A percentile compares a stretch with the other conserved stretches of the same genome.
Conservation (phyloP, 2,797 vertebrate genomes). For the Lerista edwardsae region DNA sequence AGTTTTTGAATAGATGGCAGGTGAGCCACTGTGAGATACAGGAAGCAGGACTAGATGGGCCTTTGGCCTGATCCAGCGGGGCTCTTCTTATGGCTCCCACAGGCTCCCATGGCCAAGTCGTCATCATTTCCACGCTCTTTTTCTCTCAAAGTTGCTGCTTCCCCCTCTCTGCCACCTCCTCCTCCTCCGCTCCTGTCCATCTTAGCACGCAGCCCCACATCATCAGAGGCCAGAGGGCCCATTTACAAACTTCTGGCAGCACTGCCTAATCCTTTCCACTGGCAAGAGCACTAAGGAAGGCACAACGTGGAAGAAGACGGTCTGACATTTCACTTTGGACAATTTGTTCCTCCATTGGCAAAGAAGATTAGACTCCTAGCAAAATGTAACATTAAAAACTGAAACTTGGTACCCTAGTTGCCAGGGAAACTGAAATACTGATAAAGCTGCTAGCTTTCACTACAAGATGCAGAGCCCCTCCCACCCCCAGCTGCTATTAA, state of each 20-base stretch:
- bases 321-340: slow-evolving; percentile 8
- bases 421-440: slow-evolving; percentile 1
- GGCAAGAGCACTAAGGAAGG: neutral
- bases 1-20: too few relatives aligned
- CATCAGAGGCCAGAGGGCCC: neutral
- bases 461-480: neutral
- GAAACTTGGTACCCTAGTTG: slow-evolving; percentile 8
- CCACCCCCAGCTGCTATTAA: too few relatives aligned
- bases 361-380: neutral
- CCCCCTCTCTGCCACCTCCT: neutral
- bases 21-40: too few relatives aligned
- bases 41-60: too few relatives aligned
- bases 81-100: too few relatives aligned
- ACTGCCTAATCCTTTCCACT: neutral
- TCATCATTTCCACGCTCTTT: neutral
- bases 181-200: neutral
- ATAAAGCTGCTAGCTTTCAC: neutral
- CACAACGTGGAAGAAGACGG: neutral
- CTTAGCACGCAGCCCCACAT: neutral
- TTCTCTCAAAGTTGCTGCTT: neutral
- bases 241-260: neutral
- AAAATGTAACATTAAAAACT: neutral
- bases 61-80: too few relatives aligned
- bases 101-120: neutral
- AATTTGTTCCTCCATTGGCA: neutral